Percentiles rank a stretch among this genome's conserved stretches.
These are phyloP conservation scores for Yponomeuta cagnagella DNA, from an alignment of 2,888 invertebrate species.

Conservation along the genomic window DNA sequence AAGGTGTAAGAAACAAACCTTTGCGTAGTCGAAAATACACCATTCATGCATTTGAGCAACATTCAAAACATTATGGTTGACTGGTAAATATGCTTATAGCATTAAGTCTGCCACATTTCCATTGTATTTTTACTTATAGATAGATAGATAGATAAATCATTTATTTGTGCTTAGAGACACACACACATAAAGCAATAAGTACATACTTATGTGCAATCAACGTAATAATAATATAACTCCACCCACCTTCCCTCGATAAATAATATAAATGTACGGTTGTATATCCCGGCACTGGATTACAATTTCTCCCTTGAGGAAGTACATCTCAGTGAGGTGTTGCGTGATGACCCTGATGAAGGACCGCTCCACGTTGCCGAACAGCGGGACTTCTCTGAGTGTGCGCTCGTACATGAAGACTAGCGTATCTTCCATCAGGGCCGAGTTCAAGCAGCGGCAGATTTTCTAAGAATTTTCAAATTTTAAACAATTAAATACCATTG, in stretches of 20 bases:
- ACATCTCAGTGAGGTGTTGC: constrained; percentile 68
- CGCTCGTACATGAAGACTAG: constrained; percentile 70
- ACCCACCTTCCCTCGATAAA: constrained; percentile 68
- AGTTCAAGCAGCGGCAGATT: constrained; percentile 67
- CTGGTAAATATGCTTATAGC: no score
- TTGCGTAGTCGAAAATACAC: no score
- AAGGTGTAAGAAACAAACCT: no score
- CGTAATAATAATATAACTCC: no score
- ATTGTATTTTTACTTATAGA: no score
- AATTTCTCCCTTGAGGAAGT: constrained; percentile 65
- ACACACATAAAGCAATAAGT: no score
- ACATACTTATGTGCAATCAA: no score
- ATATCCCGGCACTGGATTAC: constrained; percentile 67
- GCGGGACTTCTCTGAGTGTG: constrained; percentile 68
- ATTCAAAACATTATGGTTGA: no score
- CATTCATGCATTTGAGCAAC: no score
- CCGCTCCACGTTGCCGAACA: constrained; percentile 69
- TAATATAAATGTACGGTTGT: constrained; percentile 64
- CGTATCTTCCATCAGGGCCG: constrained; percentile 71
- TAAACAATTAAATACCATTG: background rate
- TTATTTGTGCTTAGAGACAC: no score
- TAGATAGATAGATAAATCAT: no score
- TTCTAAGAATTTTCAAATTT: constrained; percentile 32
- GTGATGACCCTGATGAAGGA: constrained; percentile 73
- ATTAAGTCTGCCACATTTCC: no score